Conservation (phyloP, 2,888 invertebrate genomes). For the Azorinus chamasolen region DNA sequence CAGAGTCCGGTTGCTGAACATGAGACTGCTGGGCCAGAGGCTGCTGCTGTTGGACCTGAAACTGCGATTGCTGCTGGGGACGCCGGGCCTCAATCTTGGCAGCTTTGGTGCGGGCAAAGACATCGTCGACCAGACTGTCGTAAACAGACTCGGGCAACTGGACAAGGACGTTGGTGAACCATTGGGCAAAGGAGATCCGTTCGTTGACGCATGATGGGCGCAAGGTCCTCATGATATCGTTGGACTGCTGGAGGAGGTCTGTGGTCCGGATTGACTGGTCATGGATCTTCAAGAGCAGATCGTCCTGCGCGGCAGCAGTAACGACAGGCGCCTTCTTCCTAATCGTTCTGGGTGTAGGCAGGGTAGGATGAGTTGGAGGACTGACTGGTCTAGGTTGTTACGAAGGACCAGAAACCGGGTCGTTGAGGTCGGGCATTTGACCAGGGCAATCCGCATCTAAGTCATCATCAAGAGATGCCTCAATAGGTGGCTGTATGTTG, state of each 20-base stretch:
- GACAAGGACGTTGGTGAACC: slow-evolving; percentile 2
- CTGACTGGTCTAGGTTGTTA: slow-evolving; percentile 2
- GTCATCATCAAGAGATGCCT: neutral
- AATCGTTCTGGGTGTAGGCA: slow-evolving; percentile 1
- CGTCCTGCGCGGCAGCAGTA: too few species aligned
- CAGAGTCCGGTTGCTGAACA: too few species aligned
- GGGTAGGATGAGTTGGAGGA: slow-evolving; percentile 3
- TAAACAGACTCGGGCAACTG: neutral
- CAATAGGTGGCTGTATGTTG: slow-evolving; percentile 3
- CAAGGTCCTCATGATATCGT: slow-evolving; percentile 2
- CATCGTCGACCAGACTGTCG: neutral
- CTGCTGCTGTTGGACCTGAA: neutral
- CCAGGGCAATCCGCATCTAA: neutral
- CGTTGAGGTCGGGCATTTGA: neutral
- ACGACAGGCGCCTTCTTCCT: slow-evolving; percentile 1
- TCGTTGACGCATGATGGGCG: slow-evolving; percentile 1
- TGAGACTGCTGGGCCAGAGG: neutral
- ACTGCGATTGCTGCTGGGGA: slow-evolving; percentile 2
- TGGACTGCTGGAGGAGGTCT: neutral
- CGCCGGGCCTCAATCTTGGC: slow-evolving; percentile 6
- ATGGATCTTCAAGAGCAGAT: slow-evolving; percentile 2
- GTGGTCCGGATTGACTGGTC: slow-evolving; percentile 6
- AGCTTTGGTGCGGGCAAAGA: slow-evolving; percentile 2
- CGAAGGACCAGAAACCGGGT: slow-evolving; percentile 2
- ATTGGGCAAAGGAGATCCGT: slow-evolving; percentile 1